Evolutionary conservation across 23 tunicate species (phyloP).

Genomic region (Styela plicata): DNA sequence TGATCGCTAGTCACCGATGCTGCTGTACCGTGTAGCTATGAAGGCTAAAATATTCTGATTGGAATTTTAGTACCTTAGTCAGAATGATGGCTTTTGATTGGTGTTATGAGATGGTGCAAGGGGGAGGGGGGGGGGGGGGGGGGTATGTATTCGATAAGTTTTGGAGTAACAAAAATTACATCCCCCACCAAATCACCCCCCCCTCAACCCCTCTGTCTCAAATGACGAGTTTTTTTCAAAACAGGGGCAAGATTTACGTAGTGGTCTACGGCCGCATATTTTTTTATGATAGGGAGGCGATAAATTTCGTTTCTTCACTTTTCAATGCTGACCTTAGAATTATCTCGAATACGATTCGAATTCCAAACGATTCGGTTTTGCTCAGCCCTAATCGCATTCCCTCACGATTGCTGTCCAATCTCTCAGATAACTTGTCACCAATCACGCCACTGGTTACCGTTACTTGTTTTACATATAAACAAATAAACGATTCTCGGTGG

Average conservation of each 20-base stretch:
- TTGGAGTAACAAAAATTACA: too few relatives aligned
- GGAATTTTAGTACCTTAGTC: neutral
- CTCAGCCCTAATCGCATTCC: neutral
- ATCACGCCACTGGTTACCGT: neutral
- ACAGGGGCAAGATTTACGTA: too few relatives aligned
- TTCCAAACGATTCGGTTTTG: neutral
- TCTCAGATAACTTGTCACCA: neutral
- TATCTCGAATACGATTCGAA: too few relatives aligned
- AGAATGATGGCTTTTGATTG: neutral
- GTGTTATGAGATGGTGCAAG: too few relatives aligned
- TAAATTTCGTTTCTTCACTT: neutral
- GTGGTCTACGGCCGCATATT: neutral
- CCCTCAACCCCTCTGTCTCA: too few relatives aligned
- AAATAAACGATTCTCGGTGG: neutral
- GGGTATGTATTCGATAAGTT: too few relatives aligned
- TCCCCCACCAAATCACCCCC: too few relatives aligned
- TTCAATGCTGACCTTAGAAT: neutral
- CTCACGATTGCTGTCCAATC: neutral
- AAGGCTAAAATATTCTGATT: neutral
- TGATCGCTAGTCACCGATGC: neutral
- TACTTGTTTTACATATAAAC: neutral
- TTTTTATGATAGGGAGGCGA: neutral
- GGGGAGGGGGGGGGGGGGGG: too few relatives aligned
- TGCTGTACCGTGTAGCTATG: neutral
- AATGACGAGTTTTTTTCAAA: too few relatives aligned